Conservation (phyloP, 2,113 vertebrate genomes). For the Cynoglossus semilaevis region DNA sequence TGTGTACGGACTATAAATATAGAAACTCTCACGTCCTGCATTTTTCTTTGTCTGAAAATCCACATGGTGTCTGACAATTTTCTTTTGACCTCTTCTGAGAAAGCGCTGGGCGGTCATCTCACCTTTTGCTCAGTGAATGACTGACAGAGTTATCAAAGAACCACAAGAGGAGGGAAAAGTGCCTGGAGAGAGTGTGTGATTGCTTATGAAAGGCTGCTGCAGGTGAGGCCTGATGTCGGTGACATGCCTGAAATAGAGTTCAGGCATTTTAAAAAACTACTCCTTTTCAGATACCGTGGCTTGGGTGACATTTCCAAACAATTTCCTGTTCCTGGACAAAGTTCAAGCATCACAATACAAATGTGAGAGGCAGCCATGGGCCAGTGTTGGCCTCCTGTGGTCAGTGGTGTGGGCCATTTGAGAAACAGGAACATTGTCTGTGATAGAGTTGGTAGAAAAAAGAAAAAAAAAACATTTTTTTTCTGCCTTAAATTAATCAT, state of each 20-base stretch:
- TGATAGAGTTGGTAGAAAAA: background rate
- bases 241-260: conserved; percentile 62
- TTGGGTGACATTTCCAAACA: conserved; percentile 75
- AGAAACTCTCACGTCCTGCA: background rate
- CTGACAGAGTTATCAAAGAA: conserved; percentile 74
- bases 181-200: conserved; percentile 46
- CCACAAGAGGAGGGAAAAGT: conserved; percentile 43
- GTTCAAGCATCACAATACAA: conserved; percentile 67
- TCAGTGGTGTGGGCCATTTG: conserved; percentile 14
- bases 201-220: conserved; percentile 58
- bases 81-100: conserved; percentile 12
- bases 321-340: conserved; percentile 67
- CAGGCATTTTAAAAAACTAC: conserved; percentile 41
- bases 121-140: conserved; percentile 43
- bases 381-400: conserved; percentile 53
- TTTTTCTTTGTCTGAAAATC: conserved; percentile 9
- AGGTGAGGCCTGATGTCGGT: conserved; percentile 61
- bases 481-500: background rate
- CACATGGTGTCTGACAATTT: conserved; percentile 16
- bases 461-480: background rate
- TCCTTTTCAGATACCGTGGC: conserved; percentile 34
- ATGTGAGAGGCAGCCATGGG: conserved; percentile 54
- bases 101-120: conserved; percentile 26
- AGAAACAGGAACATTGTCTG: background rate
- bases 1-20: too few relatives aligned